A percentile compares a stretch with the other conserved stretches of the same genome.
phyloP scores from a whole-genome alignment of 2,888 invertebrate genomes.

The Prenolepis imparis region DNA sequence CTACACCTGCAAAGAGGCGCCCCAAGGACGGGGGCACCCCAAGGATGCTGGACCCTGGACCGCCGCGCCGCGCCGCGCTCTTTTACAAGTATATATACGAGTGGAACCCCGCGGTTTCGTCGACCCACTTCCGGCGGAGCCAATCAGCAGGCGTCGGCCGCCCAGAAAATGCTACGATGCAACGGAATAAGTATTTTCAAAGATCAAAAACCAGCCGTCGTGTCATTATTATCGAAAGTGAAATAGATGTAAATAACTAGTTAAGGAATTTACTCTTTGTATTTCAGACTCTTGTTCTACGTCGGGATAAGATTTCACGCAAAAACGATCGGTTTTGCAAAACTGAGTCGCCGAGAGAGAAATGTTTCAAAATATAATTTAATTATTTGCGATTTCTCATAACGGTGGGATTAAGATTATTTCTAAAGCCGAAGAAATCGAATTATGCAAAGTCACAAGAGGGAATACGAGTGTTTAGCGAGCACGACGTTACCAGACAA shows the following conservation, averaged over 20 bases:
- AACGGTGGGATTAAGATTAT: neutral
- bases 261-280: conserved; percentile 11
- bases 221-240: conserved; percentile 27
- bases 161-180: conserved; percentile 14
- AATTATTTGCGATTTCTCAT: neutral
- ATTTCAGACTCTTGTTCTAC: neutral
- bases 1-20: conserved; percentile 73
- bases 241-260: conserved; percentile 21
- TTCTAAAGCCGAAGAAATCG: conserved; percentile 38
- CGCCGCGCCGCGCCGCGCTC: neutral
- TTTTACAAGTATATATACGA: conserved; percentile 56
- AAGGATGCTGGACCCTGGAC: conserved; percentile 29
- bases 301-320: neutral
- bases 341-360: neutral
- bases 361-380: neutral
- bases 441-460: neutral
- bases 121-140: conserved; percentile 63
- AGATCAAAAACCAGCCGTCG: conserved; percentile 33
- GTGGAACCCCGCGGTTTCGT: conserved; percentile 52
- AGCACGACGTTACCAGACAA: conserved; percentile 61
- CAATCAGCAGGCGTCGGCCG: conserved; percentile 46
- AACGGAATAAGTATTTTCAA: conserved; percentile 4
- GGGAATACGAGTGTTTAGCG: conserved; percentile 39
- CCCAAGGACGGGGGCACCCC: conserved; percentile 61
- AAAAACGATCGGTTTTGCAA: conserved; percentile 21